Evolutionary conservation across 2,888 invertebrate species (phyloP), one percentile per base, ranked within the genome.

Genomic region (Nesidiocoris tenuis): DNA sequence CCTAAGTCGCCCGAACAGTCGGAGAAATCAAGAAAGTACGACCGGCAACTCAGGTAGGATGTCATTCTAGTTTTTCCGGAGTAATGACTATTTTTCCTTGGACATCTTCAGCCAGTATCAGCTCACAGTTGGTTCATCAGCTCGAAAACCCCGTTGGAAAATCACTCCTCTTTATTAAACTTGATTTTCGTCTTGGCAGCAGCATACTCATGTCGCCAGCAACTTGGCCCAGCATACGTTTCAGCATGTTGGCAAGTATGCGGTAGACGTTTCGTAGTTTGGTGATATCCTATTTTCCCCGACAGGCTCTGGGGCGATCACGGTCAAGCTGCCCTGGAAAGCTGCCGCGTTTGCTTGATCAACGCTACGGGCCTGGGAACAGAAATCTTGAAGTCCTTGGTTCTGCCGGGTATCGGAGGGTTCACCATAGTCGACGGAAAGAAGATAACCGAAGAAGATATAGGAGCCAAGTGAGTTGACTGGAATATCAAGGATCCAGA

Each of bases 271-370:
- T n/a, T n/a, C n/a, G n/a, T n/a, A n/a, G n/a, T n/a, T n/a, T n/a
- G n/a, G n/a, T n/a, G n/a, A n/a, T n/a, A n/a, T n/a, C n/a, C n/a
- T n/a, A n/a, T n/a, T n/a, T n/a, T n/a, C n/a, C n/a, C n/a, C n/a
- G n/a, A 1, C 81, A 93, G 95, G 82, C 87, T 99, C 81, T 99
- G 99, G 99, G 98, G 98, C 78, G 98, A 99, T 83, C 96, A 98
- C 85, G 99, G 99, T 0, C 99, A 99, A 85, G 85, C 88, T 79
- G 88, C 93, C 1, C 86, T 99, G 76, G 98, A 98, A 86, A 88
- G 88, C 78, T 91, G 96, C 17, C 92, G 94, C 83, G 90, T 98
- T 80, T 98, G 98, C 83, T 84, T 99, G 22, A 91, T 99, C 79
- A 96, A 97, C 85, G 97, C 96, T 0, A 94, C 92, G 59, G 94